phyloP scores from a whole-genome alignment of 1,140 invertebrate genomes.

The Orius insidiosus region DNA sequence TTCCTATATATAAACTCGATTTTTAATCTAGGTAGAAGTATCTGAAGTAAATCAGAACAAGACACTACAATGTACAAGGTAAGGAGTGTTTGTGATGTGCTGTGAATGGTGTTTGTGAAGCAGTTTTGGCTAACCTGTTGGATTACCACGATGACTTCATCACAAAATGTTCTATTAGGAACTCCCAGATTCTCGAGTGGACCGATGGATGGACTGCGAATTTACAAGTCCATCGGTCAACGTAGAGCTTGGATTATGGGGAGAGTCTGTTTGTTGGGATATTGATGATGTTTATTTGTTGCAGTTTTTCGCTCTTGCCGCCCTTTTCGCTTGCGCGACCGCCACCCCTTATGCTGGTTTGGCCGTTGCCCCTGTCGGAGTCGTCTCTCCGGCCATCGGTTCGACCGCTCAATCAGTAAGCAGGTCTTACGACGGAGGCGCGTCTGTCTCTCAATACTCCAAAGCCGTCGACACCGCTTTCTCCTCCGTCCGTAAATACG shows the following conservation, averaged over 20 bases:
- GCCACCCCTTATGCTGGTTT: conserved; percentile 4
- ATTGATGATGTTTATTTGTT: conserved; percentile 10
- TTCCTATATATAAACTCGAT: too few relatives aligned
- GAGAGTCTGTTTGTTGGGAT: background rate
- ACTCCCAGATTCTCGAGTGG: too few relatives aligned
- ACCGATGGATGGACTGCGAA: too few relatives aligned
- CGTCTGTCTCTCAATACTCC: conserved; percentile 36
- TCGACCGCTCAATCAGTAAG: conserved; percentile 35
- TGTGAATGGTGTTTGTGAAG: too few relatives aligned
- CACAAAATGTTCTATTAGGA: too few relatives aligned
- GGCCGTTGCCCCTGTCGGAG: conserved; percentile 23
- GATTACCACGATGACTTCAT: too few relatives aligned
- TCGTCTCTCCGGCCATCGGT: conserved; percentile 26
- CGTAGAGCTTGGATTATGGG: background rate
- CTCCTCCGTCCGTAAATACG: conserved; percentile 41
- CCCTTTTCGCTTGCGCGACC: background rate
- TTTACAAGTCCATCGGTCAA: too few relatives aligned
- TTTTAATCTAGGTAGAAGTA: too few relatives aligned
- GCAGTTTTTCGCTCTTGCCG: conserved; percentile 28
- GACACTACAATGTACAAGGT: too few relatives aligned
- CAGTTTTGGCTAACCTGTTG: too few relatives aligned
- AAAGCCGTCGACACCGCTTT: conserved; percentile 43
- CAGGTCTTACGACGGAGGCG: conserved; percentile 34
- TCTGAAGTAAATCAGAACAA: too few relatives aligned
- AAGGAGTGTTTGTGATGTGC: too few relatives aligned